Evolutionary conservation across 2,113 vertebrate species (phyloP).

Genomic region (Barnardius zonarius): DNA sequence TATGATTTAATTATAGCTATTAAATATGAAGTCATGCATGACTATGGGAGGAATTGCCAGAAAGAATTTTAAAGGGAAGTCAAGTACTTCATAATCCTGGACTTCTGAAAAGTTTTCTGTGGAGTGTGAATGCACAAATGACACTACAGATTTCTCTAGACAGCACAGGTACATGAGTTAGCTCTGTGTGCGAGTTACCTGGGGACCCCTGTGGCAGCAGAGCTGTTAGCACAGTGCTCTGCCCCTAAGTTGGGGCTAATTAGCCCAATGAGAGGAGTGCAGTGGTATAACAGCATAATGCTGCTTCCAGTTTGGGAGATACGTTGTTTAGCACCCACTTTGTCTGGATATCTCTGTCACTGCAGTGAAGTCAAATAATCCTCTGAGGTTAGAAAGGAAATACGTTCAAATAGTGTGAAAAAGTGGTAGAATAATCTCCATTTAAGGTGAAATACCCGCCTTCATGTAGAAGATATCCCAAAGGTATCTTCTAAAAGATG

Average conservation of each 20-base stretch:
- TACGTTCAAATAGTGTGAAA: not conserved
- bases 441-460: not conserved
- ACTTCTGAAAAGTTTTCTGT: not conserved
- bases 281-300: not conserved
- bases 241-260: not conserved
- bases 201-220: not conserved
- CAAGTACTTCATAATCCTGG: not conserved
- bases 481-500: not conserved
- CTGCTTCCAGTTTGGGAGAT: not conserved
- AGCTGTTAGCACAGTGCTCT: not conserved
- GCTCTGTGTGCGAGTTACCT: not conserved
- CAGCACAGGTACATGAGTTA: not conserved
- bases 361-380: not conserved
- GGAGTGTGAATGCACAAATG: not conserved
- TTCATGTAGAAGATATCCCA: not conserved
- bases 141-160: not conserved
- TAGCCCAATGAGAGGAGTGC: not conserved
- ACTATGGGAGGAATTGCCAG: not conserved
- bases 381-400: not conserved
- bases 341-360: not conserved
- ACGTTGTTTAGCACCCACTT: not conserved
- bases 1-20: constrained; percentile 21
- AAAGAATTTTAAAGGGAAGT: not conserved
- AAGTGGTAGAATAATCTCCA: not conserved
- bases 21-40: constrained; percentile 5